phyloP scores from a whole-genome alignment of 1,140 invertebrate species.

The Proales similis region DNA sequence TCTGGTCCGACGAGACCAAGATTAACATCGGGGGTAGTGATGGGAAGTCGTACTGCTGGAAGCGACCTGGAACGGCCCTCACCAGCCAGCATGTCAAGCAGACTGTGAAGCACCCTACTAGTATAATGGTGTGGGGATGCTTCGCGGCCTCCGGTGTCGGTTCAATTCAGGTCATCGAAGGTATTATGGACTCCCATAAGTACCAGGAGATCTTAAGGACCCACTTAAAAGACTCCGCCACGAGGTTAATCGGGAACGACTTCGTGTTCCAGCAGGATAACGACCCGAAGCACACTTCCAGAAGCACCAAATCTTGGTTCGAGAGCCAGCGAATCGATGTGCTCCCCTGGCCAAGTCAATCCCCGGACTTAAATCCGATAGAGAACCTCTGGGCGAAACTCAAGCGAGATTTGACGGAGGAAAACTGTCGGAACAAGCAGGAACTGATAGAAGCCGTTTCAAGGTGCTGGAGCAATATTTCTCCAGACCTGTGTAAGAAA shows the following conservation, averaged over 20 bases:
- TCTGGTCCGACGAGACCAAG: too few species aligned
- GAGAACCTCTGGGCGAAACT: constrained; percentile 9
- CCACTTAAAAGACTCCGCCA: not conserved
- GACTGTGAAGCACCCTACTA: too few species aligned
- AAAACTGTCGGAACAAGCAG: not conserved
- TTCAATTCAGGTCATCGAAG: not conserved
- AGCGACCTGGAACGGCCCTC: too few species aligned
- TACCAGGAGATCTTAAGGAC: not conserved
- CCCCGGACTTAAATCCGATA: constrained; percentile 36
- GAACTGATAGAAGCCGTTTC: not conserved
- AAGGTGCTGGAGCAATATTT: not conserved
- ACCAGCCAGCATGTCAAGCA: too few species aligned
- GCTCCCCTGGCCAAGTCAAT: not conserved
- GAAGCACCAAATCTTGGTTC: constrained; percentile 7
- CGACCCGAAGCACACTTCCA: constrained; percentile 25
- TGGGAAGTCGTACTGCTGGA: too few species aligned
- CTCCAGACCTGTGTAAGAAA: not conserved
- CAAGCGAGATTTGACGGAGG: not conserved
- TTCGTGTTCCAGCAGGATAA: constrained; percentile 37
- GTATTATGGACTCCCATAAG: not conserved
- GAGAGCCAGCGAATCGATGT: constrained; percentile 19
- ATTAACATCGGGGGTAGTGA: too few species aligned
- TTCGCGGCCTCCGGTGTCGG: not conserved
- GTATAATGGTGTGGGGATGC: not conserved
- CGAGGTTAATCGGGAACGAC: not conserved